These are phyloP conservation scores for Buathra laborator DNA, from an alignment of 2,888 invertebrate genomes.

Conservation along the genomic window DNA sequence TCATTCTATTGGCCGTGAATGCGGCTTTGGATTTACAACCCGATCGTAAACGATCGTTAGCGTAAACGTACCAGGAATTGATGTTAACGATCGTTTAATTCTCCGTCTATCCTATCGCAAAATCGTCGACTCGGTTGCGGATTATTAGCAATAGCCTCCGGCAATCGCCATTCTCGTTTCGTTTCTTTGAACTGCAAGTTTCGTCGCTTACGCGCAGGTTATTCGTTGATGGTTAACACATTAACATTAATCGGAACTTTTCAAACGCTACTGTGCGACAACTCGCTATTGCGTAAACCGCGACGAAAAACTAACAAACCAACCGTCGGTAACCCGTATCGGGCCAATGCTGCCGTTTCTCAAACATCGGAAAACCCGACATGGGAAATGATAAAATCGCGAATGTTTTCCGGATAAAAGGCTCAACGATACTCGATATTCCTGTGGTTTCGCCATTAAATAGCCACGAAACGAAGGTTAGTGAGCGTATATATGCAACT, in stretches of 20 bases:
- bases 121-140: constrained; percentile 11
- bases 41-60: constrained; percentile 55
- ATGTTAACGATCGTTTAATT: constrained; percentile 49
- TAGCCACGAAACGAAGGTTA: too few species aligned
- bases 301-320: background rate
- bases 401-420: too few species aligned
- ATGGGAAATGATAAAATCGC: too few species aligned
- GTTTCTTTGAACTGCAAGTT: too few species aligned
- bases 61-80: constrained; percentile 10
- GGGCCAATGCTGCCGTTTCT: too few species aligned
- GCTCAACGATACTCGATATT: too few species aligned
- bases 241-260: background rate
- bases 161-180: too few species aligned
- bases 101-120: constrained; percentile 26
- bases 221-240: constrained; percentile 15
- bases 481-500: too few species aligned
- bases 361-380: too few species aligned
- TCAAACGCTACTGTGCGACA: background rate
- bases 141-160: background rate
- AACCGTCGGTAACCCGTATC: too few species aligned
- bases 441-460: too few species aligned
- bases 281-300: background rate
- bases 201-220: too few species aligned
- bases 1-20: constrained; percentile 30
- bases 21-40: constrained; percentile 37